phyloP scores from a whole-genome alignment of 2,797 vertebrate genomes.

The Chiropotes sagulatus region DNA sequence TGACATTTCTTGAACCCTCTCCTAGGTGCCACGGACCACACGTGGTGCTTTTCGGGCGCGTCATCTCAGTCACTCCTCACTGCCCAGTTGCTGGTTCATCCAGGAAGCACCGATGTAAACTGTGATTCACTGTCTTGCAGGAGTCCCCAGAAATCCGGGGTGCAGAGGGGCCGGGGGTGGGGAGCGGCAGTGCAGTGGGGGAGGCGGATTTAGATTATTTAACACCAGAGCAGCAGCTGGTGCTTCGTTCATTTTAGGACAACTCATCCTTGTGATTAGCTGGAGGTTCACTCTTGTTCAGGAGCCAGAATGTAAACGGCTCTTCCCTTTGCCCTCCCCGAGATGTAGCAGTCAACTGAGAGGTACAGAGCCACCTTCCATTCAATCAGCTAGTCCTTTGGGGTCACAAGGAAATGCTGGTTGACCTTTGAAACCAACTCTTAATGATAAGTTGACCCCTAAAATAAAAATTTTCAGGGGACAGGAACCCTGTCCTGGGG shows the following conservation, averaged over 20 bases:
- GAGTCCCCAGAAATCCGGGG: background rate
- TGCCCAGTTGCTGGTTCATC: background rate
- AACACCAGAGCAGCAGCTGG: background rate
- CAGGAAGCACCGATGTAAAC: background rate
- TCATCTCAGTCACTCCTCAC: background rate
- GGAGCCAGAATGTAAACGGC: background rate
- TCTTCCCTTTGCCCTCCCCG: background rate
- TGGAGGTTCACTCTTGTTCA: background rate
- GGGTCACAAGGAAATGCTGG: background rate
- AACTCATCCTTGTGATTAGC: background rate
- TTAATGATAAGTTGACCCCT: background rate
- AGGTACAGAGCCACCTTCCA: background rate
- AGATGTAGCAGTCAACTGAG: background rate
- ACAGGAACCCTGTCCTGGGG: background rate
- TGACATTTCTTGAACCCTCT: background rate
- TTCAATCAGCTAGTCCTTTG: background rate
- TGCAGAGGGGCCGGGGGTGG: background rate
- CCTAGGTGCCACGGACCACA: background rate
- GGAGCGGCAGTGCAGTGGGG: background rate
- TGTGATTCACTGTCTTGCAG: background rate
- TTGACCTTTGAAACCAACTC: constrained; percentile 31
- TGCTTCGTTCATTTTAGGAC: background rate
- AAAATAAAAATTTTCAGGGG: background rate
- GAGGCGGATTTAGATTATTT: background rate
- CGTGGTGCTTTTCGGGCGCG: background rate